phyloP scores from a whole-genome alignment of 2,113 vertebrate species.

The Amphiprion percula region DNA sequence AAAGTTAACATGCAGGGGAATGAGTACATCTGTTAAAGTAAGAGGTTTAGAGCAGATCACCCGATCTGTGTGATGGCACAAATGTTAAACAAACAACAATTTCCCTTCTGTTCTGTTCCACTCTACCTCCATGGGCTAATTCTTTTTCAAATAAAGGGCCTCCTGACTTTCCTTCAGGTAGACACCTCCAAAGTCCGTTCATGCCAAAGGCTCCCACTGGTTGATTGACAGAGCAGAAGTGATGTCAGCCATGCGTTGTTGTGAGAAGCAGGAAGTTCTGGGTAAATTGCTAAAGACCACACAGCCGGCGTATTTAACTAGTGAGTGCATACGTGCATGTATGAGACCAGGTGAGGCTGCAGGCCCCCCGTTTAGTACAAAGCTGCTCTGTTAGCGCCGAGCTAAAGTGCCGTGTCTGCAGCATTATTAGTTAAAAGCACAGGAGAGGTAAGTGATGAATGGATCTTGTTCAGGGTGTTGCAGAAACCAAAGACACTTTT shows the following conservation, averaged over 20 bases:
- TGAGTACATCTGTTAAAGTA: not conserved
- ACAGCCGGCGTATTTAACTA: slow-evolving; percentile 36
- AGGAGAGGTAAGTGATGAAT: slow-evolving; percentile 22
- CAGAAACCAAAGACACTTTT: slow-evolving; percentile 10
- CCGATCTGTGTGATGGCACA: not conserved
- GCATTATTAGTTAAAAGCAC: slow-evolving; percentile 8
- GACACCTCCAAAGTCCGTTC: not conserved
- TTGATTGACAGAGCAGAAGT: slow-evolving; percentile 11
- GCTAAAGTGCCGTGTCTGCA: slow-evolving; percentile 26
- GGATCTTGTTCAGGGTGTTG: slow-evolving; percentile 21
- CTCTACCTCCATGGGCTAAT: not conserved
- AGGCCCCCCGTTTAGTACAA: slow-evolving; percentile 51
- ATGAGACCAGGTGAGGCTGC: slow-evolving; percentile 34
- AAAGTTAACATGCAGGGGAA: slow-evolving; percentile 4
- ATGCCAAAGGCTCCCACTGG: not conserved
- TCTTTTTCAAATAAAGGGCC: not conserved
- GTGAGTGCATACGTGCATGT: not conserved
- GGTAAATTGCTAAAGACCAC: slow-evolving; percentile 44
- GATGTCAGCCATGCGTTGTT: not conserved
- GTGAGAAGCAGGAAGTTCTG: not conserved
- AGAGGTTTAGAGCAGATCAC: not conserved
- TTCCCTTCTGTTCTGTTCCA: not conserved
- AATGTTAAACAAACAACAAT: not conserved
- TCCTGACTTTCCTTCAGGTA: not conserved
- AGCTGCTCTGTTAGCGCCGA: slow-evolving; percentile 59